Evolutionary conservation across 2,113 vertebrate genomes (phyloP).

Genomic region (Suncus etruscus): DNA sequence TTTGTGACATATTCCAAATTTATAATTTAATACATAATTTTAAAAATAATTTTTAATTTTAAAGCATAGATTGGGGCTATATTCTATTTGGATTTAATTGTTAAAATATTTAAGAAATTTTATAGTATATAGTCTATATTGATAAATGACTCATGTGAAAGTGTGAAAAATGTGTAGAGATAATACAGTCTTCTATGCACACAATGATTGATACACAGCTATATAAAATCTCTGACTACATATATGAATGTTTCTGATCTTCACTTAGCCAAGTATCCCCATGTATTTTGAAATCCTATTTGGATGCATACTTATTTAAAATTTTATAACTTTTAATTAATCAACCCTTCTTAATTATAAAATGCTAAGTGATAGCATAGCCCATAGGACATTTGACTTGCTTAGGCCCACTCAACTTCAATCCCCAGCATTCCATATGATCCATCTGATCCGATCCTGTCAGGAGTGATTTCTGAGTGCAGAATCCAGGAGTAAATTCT

Average conservation of each 20-base stretch:
- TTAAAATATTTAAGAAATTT: neutral
- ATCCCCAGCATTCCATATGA: too few relatives aligned
- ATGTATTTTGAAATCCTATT: neutral
- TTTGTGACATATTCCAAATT: conserved; percentile 11
- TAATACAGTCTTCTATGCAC: too few relatives aligned
- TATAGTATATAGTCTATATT: neutral
- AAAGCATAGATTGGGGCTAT: neutral
- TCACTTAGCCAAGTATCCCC: neutral
- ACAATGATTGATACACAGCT: neutral
- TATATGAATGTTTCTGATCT: neutral
- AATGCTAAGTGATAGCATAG: too few relatives aligned
- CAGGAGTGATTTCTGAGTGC: too few relatives aligned
- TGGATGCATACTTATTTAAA: neutral
- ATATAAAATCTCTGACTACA: too few relatives aligned
- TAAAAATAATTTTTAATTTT: neutral
- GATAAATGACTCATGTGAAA: neutral
- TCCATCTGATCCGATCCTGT: too few relatives aligned
- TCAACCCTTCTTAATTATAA: conserved; percentile 31
- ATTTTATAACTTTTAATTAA: conserved; percentile 28
- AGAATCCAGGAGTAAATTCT: too few relatives aligned
- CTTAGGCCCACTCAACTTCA: too few relatives aligned
- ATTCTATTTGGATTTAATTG: neutral
- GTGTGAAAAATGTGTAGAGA: neutral
- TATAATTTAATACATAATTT: neutral
- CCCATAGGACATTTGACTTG: too few relatives aligned